Conservation (phyloP, 2,888 invertebrate species). For the Ornithoptera alexandrae region DNA sequence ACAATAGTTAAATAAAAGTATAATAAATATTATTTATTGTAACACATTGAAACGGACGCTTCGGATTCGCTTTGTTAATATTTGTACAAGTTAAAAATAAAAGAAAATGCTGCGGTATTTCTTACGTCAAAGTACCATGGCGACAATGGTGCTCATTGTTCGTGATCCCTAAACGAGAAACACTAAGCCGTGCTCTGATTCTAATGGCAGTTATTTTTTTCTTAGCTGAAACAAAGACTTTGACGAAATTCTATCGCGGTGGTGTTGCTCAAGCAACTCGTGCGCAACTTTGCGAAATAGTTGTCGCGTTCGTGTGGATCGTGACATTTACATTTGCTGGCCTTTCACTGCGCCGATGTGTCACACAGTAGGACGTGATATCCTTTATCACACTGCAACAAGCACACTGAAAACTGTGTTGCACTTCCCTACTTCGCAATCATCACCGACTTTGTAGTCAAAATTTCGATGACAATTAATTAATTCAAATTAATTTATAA, state of each 20-base stretch:
- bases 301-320: slow-evolving; percentile 58
- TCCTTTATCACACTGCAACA: slow-evolving; percentile 27
- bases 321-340: slow-evolving; percentile 64
- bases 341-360: slow-evolving; percentile 58
- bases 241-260: slow-evolving; percentile 56
- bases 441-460: background rate
- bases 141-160: background rate
- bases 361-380: slow-evolving; percentile 23
- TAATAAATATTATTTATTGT: no score
- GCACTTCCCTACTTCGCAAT: slow-evolving; percentile 12
- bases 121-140: background rate
- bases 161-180: background rate
- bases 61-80: background rate
- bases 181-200: slow-evolving; percentile 16
- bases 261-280: slow-evolving; percentile 55
- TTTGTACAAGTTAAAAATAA: background rate
- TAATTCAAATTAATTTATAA: no score
- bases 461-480: background rate
- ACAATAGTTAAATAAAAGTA: no score
- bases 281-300: slow-evolving; percentile 68
- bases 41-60: no score
- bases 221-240: slow-evolving; percentile 52
- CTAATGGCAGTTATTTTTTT: slow-evolving; percentile 27
- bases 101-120: background rate
- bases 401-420: slow-evolving; percentile 10